Conservation (phyloP, 2,113 vertebrate species). For the Callipepla californica region DNA sequence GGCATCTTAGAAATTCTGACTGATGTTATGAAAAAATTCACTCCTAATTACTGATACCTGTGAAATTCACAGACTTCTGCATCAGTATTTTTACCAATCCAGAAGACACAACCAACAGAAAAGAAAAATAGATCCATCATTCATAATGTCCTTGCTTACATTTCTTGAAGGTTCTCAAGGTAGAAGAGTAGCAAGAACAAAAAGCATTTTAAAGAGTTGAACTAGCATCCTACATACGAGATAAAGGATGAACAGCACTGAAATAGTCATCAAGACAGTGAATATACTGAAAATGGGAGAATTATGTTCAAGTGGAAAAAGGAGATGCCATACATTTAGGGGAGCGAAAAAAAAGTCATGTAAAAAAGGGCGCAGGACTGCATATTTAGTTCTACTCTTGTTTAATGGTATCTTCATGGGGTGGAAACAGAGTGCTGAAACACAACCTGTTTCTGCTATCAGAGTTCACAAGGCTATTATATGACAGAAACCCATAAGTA, state of each 20-base stretch:
- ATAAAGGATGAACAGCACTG: neutral
- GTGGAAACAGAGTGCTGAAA: neutral
- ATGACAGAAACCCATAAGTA: neutral
- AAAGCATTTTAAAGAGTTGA: neutral
- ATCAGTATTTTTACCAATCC: neutral
- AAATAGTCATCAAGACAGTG: neutral
- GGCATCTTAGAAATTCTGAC: neutral
- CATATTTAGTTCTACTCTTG: neutral
- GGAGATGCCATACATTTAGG: neutral
- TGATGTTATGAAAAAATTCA: neutral
- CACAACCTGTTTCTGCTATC: neutral
- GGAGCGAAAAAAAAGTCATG: neutral
- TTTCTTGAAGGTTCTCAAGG: neutral
- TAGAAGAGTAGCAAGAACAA: neutral
- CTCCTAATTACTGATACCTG: neutral
- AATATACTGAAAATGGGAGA: neutral
- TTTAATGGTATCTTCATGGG: neutral
- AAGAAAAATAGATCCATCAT: neutral
- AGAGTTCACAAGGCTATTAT: neutral
- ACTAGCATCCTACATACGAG: neutral
- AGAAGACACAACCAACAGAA: neutral
- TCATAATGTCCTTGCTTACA: neutral
- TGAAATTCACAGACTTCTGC: neutral
- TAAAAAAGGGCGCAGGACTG: neutral
- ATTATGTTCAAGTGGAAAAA: neutral